Evolutionary conservation across 2,888 invertebrate species (phyloP).

Genomic region (Catocala nupta): DNA sequence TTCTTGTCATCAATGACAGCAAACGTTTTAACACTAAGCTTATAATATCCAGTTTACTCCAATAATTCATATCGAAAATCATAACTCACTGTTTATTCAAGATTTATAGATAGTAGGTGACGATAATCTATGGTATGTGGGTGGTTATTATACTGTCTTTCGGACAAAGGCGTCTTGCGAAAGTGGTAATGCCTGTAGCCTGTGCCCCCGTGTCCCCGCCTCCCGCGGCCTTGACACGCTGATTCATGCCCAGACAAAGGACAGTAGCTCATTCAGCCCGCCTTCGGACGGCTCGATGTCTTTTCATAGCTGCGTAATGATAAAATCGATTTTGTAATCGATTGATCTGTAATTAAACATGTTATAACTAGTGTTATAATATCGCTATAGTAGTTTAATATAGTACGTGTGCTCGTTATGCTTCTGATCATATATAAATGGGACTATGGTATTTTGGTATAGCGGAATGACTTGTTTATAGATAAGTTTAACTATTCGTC

Average conservation of each 20-base stretch:
- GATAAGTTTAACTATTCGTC: no score
- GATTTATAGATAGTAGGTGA: constrained; percentile 60
- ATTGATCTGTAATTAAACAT: neutral
- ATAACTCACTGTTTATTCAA: constrained; percentile 59
- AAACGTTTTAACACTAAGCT: neutral
- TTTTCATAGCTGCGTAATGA: constrained; percentile 13
- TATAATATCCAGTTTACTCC: constrained; percentile 5
- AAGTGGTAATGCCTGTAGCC: constrained; percentile 55
- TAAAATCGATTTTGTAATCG: constrained; percentile 14
- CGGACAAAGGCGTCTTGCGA: constrained; percentile 64
- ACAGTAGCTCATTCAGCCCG: constrained; percentile 20
- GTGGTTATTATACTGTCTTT: constrained; percentile 49
- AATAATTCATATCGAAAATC: constrained; percentile 49
- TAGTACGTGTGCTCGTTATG: no score
- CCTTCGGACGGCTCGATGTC: constrained; percentile 5
- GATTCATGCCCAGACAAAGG: constrained; percentile 59
- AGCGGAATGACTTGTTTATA: no score
- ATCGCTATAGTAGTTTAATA: no score
- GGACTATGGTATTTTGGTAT: no score
- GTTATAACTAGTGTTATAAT: neutral
- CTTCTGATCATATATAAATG: no score
- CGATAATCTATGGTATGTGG: constrained; percentile 55
- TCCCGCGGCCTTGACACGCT: constrained; percentile 61
- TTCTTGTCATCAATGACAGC: no score
- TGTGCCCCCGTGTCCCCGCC: constrained; percentile 28